Percentiles rank a stretch among this genome's conserved stretches.
phyloP scores from a whole-genome alignment of 1,140 invertebrate genomes.

The Helicorthomorpha holstii region DNA sequence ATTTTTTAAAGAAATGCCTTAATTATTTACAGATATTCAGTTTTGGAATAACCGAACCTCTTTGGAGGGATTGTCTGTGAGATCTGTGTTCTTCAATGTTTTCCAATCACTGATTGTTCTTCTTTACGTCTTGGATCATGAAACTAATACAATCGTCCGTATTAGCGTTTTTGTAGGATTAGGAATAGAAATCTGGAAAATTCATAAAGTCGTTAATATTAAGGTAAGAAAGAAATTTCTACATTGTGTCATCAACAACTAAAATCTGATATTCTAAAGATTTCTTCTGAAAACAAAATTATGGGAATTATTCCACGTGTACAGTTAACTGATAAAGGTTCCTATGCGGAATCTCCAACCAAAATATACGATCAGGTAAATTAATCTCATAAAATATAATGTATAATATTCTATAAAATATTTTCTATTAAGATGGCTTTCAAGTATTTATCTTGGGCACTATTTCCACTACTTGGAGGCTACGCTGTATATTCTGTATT shows the following conservation, averaged over 20 bases:
- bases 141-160: slow-evolving; percentile 89
- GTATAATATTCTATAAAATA: no score
- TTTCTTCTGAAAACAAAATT: slow-evolving; percentile 56
- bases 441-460: slow-evolving; percentile 84
- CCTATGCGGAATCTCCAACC: slow-evolving; percentile 89
- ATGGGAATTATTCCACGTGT: slow-evolving; percentile 63
- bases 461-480: slow-evolving; percentile 79
- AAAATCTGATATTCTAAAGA: slow-evolving; percentile 23
- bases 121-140: slow-evolving; percentile 94
- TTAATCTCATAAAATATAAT: slow-evolving; percentile 4
- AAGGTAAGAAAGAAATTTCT: slow-evolving; percentile 17
- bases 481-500: slow-evolving; percentile 94
- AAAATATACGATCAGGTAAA: slow-evolving; percentile 72
- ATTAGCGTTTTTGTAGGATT: slow-evolving; percentile 84
- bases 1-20: slow-evolving; percentile 1
- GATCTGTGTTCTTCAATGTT: slow-evolving; percentile 98
- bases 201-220: slow-evolving; percentile 69
- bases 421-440: slow-evolving; percentile 55
- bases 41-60: slow-evolving; percentile 98
- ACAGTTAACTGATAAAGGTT: slow-evolving; percentile 79
- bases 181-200: slow-evolving; percentile 98
- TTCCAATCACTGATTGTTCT: slow-evolving; percentile 91
- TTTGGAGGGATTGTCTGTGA: slow-evolving; percentile 88
- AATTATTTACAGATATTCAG: slow-evolving; percentile 75
- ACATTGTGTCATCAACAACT: not conserved